phyloP scores from a whole-genome alignment of 2,888 invertebrate species.

The Harpagoxenus sublaevis region DNA sequence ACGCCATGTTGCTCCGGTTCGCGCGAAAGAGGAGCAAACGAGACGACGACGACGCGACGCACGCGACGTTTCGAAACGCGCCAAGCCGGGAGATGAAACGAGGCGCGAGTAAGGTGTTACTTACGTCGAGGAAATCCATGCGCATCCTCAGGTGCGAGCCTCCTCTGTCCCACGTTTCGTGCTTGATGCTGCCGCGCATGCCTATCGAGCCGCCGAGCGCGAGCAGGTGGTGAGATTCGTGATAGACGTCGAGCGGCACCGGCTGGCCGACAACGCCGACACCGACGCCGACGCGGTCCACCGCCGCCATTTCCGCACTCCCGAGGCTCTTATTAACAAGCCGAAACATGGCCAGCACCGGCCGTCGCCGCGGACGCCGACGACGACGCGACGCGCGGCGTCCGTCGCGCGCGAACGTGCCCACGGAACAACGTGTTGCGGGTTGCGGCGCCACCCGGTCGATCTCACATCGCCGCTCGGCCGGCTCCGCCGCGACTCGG shows the following conservation, averaged over 20 bases:
- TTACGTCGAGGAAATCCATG: conserved; percentile 49
- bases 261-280: conserved; percentile 19
- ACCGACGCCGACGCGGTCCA: conserved; percentile 15
- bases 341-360: not conserved
- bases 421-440: conserved; percentile 53
- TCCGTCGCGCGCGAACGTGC: conserved; percentile 48
- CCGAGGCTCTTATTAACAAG: conserved; percentile 26
- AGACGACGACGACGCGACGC: no score
- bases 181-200: conserved; percentile 65
- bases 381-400: conserved; percentile 28
- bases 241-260: conserved; percentile 21
- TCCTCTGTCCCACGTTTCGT: conserved; percentile 39
- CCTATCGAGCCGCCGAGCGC: conserved; percentile 48
- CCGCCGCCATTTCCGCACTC: conserved; percentile 23
- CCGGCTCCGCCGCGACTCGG: conserved; percentile 53
- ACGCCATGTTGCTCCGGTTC: conserved; percentile 35
- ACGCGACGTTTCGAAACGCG: no score
- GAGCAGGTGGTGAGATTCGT: conserved; percentile 11
- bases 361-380: not conserved
- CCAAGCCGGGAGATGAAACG: no score
- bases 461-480: conserved; percentile 62
- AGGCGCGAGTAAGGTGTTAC: not conserved
- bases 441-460: conserved; percentile 52
- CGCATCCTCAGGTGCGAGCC: conserved; percentile 29
- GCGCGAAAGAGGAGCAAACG: conserved; percentile 33